Conservation (phyloP, 2,797 vertebrate species). For the Mormyrus hasselquistii region DNA sequence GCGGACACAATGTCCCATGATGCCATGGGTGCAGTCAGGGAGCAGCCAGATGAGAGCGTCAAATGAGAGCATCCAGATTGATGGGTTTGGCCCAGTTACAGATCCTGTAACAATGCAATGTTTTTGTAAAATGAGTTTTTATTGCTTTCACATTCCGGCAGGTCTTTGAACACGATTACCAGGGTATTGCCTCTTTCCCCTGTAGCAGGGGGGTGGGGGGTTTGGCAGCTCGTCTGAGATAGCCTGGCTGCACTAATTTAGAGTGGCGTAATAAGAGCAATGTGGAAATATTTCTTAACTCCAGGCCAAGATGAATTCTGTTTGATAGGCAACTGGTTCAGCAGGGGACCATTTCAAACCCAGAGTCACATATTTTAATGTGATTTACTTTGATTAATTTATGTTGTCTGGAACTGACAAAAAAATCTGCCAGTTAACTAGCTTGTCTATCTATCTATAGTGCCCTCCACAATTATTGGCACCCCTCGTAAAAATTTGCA, state of each 20-base stretch:
- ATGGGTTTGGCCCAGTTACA: background rate
- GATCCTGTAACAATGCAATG: background rate
- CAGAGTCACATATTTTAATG: background rate
- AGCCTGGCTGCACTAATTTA: background rate
- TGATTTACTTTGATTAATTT: background rate
- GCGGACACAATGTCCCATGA: background rate
- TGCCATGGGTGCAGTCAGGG: background rate
- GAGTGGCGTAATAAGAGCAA: background rate
- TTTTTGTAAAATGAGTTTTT: background rate
- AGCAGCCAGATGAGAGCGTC: background rate
- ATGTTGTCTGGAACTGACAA: background rate
- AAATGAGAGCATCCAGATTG: background rate
- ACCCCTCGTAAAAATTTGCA: background rate
- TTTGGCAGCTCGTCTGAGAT: background rate
- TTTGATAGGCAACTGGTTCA: background rate
- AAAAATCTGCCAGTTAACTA: background rate
- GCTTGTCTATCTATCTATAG: background rate
- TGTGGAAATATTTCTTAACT: slow-evolving; percentile 12
- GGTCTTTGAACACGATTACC: background rate
- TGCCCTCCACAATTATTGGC: background rate
- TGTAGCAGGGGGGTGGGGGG: background rate
- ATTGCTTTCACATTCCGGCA: background rate
- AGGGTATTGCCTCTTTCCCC: background rate
- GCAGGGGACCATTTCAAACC: background rate
- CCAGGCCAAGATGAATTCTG: background rate